Conservation (phyloP, 2,113 vertebrate species). For the Charadrius vociferus region DNA sequence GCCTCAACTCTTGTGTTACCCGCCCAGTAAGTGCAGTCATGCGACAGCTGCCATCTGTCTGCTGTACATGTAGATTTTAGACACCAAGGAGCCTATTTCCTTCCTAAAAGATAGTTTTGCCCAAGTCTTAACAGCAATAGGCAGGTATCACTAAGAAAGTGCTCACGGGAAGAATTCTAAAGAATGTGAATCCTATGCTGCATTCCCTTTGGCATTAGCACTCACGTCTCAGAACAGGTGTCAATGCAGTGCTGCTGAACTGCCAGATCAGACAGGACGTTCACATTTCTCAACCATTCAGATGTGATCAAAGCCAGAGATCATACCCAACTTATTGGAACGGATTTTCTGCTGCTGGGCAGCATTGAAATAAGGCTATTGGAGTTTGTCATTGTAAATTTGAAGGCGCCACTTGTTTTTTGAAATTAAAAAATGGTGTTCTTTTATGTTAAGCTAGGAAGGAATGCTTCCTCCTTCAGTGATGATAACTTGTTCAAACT, state of each 20-base stretch:
- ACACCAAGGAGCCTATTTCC: not conserved
- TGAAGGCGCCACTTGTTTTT: not conserved
- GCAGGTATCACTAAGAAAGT: not conserved
- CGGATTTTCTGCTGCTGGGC: not conserved
- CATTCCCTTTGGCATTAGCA: not conserved
- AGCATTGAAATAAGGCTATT: not conserved
- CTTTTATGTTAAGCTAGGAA: not conserved
- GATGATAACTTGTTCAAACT: not conserved
- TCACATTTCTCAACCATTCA: not conserved
- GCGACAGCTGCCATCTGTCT: not conserved
- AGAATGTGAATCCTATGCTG: not conserved
- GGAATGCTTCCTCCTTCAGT: not conserved
- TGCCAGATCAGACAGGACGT: not conserved
- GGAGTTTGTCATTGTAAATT: not conserved
- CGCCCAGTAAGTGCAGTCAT: not conserved
- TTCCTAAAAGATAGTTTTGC: constrained; percentile 22
- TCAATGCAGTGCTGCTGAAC: not conserved
- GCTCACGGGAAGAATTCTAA: not conserved
- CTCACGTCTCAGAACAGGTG: not conserved
- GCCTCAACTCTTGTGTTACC: not conserved
- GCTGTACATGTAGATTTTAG: not conserved
- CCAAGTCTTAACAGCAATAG: not conserved
- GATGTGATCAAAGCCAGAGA: not conserved
- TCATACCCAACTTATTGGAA: not conserved
- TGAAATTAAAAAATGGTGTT: not conserved